Evolutionary conservation across 2,888 invertebrate genomes (phyloP).

Genomic region (Sisyra terminalis): DNA sequence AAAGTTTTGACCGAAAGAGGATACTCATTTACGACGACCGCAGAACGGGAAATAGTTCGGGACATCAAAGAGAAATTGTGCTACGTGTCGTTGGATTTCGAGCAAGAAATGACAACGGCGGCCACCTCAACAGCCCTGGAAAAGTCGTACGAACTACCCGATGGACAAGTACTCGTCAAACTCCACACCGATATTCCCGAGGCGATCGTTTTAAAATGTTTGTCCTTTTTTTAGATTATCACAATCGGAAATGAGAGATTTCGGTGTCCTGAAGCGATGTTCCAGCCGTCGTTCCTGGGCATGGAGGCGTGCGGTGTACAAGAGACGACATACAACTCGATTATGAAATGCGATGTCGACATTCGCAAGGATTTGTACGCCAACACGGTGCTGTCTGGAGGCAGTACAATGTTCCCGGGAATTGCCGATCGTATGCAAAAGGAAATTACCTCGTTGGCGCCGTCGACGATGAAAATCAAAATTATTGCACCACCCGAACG

Average conservation of each 20-base stretch:
- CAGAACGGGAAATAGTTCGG: conserved; percentile 85
- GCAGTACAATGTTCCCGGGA: conserved; percentile 91
- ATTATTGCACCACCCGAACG: conserved; percentile 75
- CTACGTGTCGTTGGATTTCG: conserved; percentile 81
- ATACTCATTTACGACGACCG: conserved; percentile 82
- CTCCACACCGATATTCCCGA: no score
- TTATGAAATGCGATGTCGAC: conserved; percentile 96
- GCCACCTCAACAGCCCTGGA: conserved; percentile 82
- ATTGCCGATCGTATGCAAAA: conserved; percentile 39
- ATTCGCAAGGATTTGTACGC: conserved; percentile 94
- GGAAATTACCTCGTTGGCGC: conserved; percentile 31
- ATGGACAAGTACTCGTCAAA: conserved; percentile 51
- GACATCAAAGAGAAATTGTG: conserved; percentile 91
- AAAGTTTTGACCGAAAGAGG: conserved; percentile 85
- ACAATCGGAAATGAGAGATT: conserved; percentile 87
- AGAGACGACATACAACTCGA: conserved; percentile 85
- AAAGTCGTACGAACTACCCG: conserved; percentile 89
- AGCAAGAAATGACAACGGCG: conserved; percentile 89
- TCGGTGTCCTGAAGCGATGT: conserved; percentile 90
- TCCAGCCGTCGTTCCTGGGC: conserved; percentile 85
- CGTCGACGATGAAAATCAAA: conserved; percentile 62
- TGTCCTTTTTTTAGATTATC: conserved; percentile 28
- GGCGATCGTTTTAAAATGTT: not conserved
- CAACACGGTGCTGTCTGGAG: conserved; percentile 86
- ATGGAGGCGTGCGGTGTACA: conserved; percentile 81